These are phyloP conservation scores for Baronia brevicornis DNA, from an alignment of 2,888 invertebrate genomes.

Conservation along the genomic window DNA sequence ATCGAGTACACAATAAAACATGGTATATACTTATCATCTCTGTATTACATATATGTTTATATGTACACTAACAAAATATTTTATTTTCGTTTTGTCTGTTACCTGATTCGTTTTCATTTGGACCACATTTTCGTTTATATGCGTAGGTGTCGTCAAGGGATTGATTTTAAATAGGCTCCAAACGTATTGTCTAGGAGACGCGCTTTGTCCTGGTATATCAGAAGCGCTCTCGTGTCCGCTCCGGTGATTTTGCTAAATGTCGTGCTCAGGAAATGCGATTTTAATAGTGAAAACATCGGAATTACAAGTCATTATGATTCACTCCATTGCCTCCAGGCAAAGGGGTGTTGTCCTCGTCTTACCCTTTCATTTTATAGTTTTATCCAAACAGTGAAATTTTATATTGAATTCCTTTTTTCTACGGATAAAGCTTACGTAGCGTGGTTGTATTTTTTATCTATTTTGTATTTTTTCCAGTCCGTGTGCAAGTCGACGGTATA, in stretches of 20 bases:
- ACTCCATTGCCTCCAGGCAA: conserved; percentile 65
- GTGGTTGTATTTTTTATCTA: too few relatives aligned
- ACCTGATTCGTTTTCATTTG: conserved; percentile 22
- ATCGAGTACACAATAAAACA: too few relatives aligned
- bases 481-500: too few relatives aligned
- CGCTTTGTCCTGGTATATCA: conserved; percentile 51
- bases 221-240: conserved; percentile 55
- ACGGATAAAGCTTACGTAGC: too few relatives aligned
- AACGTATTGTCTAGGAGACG: conserved; percentile 52
- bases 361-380: conserved; percentile 53
- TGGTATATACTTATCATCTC: too few relatives aligned
- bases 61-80: too few relatives aligned
- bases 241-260: conserved; percentile 56
- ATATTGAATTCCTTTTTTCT: too few relatives aligned
- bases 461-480: too few relatives aligned
- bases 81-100: too few relatives aligned
- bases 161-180: conserved; percentile 62
- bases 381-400: conserved; percentile 51
- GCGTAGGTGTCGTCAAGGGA: conserved; percentile 60
- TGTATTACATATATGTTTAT: too few relatives aligned
- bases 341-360: conserved; percentile 64
- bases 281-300: conserved; percentile 71
- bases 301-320: conserved; percentile 67
- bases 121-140: conserved; percentile 28
- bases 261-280: conserved; percentile 70